Base-by-base conservation (phyloP, 2,113 vertebrate species). In the Carlito syrichta region DNA sequence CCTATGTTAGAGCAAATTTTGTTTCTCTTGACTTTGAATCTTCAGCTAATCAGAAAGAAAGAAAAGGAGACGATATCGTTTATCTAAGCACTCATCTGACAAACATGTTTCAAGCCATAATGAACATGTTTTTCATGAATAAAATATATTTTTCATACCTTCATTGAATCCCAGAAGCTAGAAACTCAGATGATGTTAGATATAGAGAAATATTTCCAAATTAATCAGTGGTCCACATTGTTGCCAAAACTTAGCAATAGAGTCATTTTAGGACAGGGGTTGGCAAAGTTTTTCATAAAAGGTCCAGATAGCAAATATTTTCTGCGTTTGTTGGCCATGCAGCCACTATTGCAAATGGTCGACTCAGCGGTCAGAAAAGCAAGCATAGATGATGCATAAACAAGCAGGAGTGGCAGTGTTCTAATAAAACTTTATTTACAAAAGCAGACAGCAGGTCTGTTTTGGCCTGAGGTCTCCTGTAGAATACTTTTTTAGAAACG, bases 201-300 rank as follows among this genome's bases (percentile, higher is more conserved):
- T 88, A 74, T 56, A 90, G 82, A 91, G n/a, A 79, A 90, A 95
- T 25, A 60, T 78, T 94, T 95, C 66, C 69, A 86, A 76, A 94
- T 96, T 92, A 95, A 96, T 91, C 48, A 91, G 91, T 19, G 32
- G 50, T 77, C 52, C 56, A 76, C 56, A 25, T 63, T 91, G 89
- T 52, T 69, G 79, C 85, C 90, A 54, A 62, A 90, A 90, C 45
- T 81, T 91, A 71, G 9, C 85, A 48, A n/a, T 45, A 62, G 86
- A 96, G 89, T 96, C 94, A 89, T 97, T 94, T 97, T 91, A 95
- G 95, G 86, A 96, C 78, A 96, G 19, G 25, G 48, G 32, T 82
- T 96, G 91, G 96, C 71, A 94, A 84, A 25, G 25, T 45, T 89
- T 25, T 82, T 50, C 54, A 94, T 19, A 40, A 14, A 92, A 85